A percentile compares a stretch with the other conserved stretches of the same genome.
Evolutionary conservation across 2,888 invertebrate genomes (phyloP).

Genomic region (Chirona hameri): DNA sequence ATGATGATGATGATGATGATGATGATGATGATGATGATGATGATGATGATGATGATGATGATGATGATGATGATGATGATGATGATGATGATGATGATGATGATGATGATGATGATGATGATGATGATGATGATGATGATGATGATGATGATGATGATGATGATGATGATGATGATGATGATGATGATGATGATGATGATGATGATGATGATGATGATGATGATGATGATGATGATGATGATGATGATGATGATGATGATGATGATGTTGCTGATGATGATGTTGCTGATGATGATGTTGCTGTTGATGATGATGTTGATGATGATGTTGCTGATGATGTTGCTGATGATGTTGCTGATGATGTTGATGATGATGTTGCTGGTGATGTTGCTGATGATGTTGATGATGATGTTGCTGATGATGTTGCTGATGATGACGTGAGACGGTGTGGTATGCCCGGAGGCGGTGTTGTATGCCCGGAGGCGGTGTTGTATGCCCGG

Average conservation of each 20-base stretch:
- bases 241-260: conserved; percentile 22
- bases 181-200: conserved; percentile 22
- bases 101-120: conserved; percentile 11
- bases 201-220: conserved; percentile 22
- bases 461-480: too few relatives aligned
- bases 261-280: too few relatives aligned
- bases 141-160: background rate
- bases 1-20: conserved; percentile 22
- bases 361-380: too few relatives aligned
- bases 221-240: conserved; percentile 22
- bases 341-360: too few relatives aligned
- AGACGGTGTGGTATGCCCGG: too few relatives aligned
- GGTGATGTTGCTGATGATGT: too few relatives aligned
- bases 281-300: too few relatives aligned
- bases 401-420: too few relatives aligned
- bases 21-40: conserved; percentile 22
- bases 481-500: too few relatives aligned
- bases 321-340: too few relatives aligned
- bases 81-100: conserved; percentile 22
- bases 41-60: conserved; percentile 22
- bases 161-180: conserved; percentile 22
- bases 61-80: conserved; percentile 22
- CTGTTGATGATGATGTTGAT: too few relatives aligned
- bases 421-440: too few relatives aligned
- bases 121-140: background rate